Percentiles rank a stretch among this genome's conserved stretches.
These are phyloP conservation scores for Chrysemys picta DNA, from an alignment of 2,113 vertebrate species.

Conservation along the genomic window DNA sequence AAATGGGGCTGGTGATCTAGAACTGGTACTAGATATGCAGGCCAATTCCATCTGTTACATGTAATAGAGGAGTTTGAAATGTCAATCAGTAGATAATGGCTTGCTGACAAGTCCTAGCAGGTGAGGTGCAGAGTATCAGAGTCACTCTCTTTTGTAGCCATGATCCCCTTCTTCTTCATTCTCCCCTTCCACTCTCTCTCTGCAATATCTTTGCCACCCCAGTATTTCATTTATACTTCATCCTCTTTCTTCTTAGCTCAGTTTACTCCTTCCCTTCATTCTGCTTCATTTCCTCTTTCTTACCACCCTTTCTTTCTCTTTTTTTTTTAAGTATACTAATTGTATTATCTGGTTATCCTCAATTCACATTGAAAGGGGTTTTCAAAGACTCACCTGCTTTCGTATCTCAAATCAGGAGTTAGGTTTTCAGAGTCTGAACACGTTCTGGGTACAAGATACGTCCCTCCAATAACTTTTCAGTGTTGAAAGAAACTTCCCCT, in stretches of 20 bases:
- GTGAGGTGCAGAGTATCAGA: background rate
- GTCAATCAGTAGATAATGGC: slow-evolving; percentile 18
- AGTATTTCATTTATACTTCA: background rate
- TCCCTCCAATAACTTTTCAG: background rate
- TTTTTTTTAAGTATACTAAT: background rate
- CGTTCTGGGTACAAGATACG: slow-evolving; percentile 3
- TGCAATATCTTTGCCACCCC: background rate
- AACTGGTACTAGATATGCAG: slow-evolving; percentile 49
- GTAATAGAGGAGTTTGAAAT: slow-evolving; percentile 34
- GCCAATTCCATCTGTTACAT: background rate
- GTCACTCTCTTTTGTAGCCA: background rate
- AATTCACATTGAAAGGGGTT: slow-evolving; percentile 23
- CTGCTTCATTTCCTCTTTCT: slow-evolving; percentile 4
- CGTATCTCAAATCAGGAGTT: slow-evolving; percentile 54
- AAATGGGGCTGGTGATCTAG: slow-evolving; percentile 48
- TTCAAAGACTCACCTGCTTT: slow-evolving; percentile 36
- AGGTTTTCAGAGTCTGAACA: slow-evolving; percentile 37
- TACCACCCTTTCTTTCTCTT: background rate
- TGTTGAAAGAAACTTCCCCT: background rate
- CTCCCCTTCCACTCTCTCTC: background rate
- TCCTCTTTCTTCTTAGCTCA: background rate
- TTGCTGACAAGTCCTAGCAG: slow-evolving; percentile 24
- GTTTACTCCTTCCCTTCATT: background rate
- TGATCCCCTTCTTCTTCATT: background rate
- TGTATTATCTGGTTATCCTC: background rate